A percentile compares a stretch with the other conserved stretches of the same genome.
Evolutionary conservation across 2,797 vertebrate species (phyloP).

Genomic region (Schizopygopsis malacanthus): DNA sequence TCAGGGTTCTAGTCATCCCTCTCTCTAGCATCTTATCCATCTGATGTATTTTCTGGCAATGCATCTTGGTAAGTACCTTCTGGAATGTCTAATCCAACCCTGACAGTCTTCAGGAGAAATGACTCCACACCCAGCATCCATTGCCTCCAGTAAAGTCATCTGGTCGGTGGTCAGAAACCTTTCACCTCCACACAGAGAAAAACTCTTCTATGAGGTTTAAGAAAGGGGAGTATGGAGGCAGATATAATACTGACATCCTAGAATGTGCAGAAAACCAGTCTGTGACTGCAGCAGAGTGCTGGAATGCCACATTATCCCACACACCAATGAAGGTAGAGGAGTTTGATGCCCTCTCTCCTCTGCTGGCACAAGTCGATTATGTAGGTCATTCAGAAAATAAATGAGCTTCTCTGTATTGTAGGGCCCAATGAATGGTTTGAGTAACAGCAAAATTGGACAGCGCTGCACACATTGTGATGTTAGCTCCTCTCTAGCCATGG

Average conservation of each 20-base stretch:
- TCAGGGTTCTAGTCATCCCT: not conserved
- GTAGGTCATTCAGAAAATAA: not conserved
- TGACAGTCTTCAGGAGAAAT: not conserved
- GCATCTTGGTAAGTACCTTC: not conserved
- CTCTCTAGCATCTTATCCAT: not conserved
- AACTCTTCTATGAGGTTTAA: not conserved
- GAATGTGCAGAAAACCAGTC: not conserved
- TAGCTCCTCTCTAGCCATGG: not conserved
- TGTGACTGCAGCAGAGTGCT: not conserved
- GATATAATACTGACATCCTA: not conserved
- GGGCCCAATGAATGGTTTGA: not conserved
- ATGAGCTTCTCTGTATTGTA: not conserved
- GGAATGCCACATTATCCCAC: not conserved
- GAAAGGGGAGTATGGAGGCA: not conserved
- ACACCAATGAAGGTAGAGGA: not conserved
- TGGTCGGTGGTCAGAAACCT: not conserved
- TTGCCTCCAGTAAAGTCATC: too few species aligned
- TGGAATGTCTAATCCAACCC: not conserved
- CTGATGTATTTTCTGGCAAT: not conserved
- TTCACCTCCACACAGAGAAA: not conserved
- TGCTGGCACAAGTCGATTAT: not conserved
- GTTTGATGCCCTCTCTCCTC: not conserved
- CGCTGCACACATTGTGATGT: not conserved
- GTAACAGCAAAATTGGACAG: not conserved
- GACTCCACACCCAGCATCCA: too few species aligned